Percentiles rank a stretch among this genome's conserved stretches.
Conservation (phyloP, 2,888 invertebrate species). For the Aspidiotus rigidus region DNA sequence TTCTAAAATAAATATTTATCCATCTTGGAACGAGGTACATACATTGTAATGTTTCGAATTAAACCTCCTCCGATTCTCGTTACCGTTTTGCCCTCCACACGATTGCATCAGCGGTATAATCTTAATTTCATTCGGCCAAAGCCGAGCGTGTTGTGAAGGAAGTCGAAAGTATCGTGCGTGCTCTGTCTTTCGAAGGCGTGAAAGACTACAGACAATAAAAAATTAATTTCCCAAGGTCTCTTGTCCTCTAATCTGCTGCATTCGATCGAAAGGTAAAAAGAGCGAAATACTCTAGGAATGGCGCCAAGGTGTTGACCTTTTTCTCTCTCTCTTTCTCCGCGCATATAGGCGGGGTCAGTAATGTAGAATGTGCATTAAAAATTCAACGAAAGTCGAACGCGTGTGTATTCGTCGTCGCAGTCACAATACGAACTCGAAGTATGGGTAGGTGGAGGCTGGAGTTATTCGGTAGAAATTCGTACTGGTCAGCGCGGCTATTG, state of each 20-base stretch:
- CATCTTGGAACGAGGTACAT: no score
- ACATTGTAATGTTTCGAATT: no score
- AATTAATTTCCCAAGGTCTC: constrained; percentile 10
- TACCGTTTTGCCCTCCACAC: background rate
- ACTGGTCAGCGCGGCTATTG: background rate
- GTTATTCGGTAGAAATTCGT: background rate
- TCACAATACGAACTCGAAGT: no score
- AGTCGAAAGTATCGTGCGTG: background rate
- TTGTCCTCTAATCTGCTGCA: constrained; percentile 4
- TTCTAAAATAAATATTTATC: no score
- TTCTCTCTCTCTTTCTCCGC: constrained; percentile 6
- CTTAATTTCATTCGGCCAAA: background rate
- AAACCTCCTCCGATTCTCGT: background rate
- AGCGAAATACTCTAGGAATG: background rate
- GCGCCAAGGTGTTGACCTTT: constrained; percentile 11
- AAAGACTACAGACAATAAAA: constrained; percentile 11
- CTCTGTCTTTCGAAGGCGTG: constrained; percentile 7
- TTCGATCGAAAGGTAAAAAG: background rate
- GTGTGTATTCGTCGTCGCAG: no score
- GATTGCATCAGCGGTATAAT: background rate
- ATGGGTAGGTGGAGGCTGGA: background rate
- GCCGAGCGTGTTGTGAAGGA: constrained; percentile 3
- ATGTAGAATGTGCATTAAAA: background rate
- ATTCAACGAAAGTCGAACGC: constrained; percentile 2
- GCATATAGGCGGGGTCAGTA: constrained; percentile 4